Evolutionary conservation across 2,888 invertebrate species (phyloP).

Genomic region (Cremastinae sp.): DNA sequence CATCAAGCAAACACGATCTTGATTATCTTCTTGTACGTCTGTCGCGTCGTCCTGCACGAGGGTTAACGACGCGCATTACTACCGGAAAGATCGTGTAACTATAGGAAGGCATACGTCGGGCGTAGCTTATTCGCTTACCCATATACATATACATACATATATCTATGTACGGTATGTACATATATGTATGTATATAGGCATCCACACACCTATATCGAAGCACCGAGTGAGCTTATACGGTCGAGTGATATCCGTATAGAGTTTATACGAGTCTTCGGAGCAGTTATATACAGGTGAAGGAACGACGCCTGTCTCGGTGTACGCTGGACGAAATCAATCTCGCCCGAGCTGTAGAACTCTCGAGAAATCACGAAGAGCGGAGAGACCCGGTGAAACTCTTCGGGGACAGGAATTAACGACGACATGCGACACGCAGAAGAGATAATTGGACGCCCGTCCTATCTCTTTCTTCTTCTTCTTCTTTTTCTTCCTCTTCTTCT

Average conservation of each 20-base stretch:
- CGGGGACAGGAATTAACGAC: slow-evolving; percentile 68
- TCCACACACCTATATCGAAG: neutral
- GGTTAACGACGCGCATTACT: slow-evolving; percentile 55
- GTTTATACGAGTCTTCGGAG: slow-evolving; percentile 40
- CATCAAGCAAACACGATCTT: slow-evolving; percentile 50
- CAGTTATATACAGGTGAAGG: slow-evolving; percentile 53
- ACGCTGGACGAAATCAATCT: slow-evolving; percentile 63
- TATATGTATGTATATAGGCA: neutral
- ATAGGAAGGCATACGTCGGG: slow-evolving; percentile 3
- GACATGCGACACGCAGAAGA: slow-evolving; percentile 71
- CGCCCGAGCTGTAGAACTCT: slow-evolving; percentile 50
- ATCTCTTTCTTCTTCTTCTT: slow-evolving; percentile 13
- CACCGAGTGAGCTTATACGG: slow-evolving; percentile 1
- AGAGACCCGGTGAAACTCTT: slow-evolving; percentile 50
- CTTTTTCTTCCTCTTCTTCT: slow-evolving; percentile 19
- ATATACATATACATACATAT: slow-evolving; percentile 1
- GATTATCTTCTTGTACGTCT: slow-evolving; percentile 47
- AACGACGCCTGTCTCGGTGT: slow-evolving; percentile 63
- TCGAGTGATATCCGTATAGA: slow-evolving; percentile 32
- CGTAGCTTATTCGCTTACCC: too few relatives aligned
- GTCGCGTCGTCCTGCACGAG: slow-evolving; percentile 49
- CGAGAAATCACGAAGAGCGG: slow-evolving; percentile 28
- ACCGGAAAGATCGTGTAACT: slow-evolving; percentile 50
- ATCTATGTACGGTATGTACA: slow-evolving; percentile 7
- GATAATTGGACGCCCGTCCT: slow-evolving; percentile 70